Conservation (phyloP, 2,888 invertebrate genomes). For the Papilio protenor region DNA sequence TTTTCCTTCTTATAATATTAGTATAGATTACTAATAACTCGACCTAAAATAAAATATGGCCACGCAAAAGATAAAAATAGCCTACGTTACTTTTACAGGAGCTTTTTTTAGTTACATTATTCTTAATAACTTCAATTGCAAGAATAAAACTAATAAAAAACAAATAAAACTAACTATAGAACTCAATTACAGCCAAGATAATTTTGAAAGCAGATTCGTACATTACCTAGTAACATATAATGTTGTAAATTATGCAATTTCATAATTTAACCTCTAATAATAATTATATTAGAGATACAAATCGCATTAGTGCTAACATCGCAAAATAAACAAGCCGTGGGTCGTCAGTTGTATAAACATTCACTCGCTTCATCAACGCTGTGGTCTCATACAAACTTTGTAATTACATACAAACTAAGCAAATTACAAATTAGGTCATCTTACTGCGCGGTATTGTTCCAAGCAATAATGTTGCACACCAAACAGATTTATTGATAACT, state of each 20-base stretch:
- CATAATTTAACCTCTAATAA: not conserved
- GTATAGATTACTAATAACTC: not conserved
- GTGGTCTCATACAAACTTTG: conserved; percentile 4
- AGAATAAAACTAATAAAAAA: not conserved
- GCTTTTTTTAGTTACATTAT: not conserved
- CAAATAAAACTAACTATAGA: not conserved
- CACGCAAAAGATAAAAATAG: not conserved
- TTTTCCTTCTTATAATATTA: no score
- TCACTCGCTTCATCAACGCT: conserved; percentile 3
- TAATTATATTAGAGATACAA: not conserved
- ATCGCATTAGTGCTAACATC: conserved; percentile 16
- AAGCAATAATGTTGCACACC: not conserved
- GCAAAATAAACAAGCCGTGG: conserved; percentile 20
- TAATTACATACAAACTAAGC: conserved; percentile 5
- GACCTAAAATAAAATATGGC: not conserved
- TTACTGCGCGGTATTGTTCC: not conserved
- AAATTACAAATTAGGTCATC: conserved; percentile 17
- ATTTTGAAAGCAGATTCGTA: not conserved
- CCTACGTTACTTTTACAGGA: not conserved
- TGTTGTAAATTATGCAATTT: not conserved
- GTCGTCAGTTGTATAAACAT: conserved; percentile 23
- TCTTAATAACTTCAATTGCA: not conserved
- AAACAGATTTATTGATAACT: conserved; percentile 3
- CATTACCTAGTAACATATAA: not conserved
- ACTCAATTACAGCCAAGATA: not conserved